Percentiles rank a stretch among this genome's conserved stretches.
These are phyloP conservation scores for Chalcosyrphus nemorum DNA, from an alignment of 2,888 invertebrate species.

Conservation along the genomic window DNA sequence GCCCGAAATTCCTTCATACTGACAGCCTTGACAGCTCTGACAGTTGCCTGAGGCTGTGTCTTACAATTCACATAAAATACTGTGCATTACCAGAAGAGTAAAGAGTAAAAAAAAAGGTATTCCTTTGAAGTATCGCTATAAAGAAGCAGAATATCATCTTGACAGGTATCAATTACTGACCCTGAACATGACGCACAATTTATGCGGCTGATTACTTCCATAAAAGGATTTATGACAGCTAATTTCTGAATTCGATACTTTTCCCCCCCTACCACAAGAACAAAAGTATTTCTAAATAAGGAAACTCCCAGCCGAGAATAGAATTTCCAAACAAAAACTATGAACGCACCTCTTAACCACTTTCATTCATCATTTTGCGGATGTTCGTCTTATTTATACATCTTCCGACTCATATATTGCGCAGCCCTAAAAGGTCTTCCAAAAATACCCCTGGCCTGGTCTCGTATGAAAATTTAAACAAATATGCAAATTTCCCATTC, in stretches of 20 bases:
- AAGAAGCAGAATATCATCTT: not conserved
- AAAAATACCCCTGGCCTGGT: slow-evolving; percentile 26
- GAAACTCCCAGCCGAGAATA: slow-evolving; percentile 10
- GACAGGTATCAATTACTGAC: slow-evolving; percentile 3
- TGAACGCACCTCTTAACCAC: not conserved
- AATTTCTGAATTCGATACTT: not conserved
- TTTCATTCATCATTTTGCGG: slow-evolving; percentile 34
- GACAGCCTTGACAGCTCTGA: not conserved
- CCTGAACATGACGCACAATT: slow-evolving; percentile 7
- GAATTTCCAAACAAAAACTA: not conserved
- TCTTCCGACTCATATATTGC: not conserved
- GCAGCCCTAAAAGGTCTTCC: slow-evolving; percentile 53
- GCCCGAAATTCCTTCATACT: not conserved
- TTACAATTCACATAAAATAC: not conserved
- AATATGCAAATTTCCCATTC: slow-evolving; percentile 1
- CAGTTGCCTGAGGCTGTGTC: not conserved
- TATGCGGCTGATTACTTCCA: not conserved
- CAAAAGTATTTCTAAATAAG: slow-evolving; percentile 5
- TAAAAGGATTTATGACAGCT: not conserved
- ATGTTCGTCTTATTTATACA: not conserved
- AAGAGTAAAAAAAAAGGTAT: not conserved
- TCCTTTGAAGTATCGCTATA: not conserved
- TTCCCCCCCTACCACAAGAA: not conserved
- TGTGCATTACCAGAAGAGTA: not conserved
- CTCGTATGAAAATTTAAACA: slow-evolving; percentile 18